Percentiles rank a stretch among this genome's conserved stretches.
phyloP scores from a whole-genome alignment of 2,888 invertebrate genomes.

The Fissipunctia ypsillon region DNA sequence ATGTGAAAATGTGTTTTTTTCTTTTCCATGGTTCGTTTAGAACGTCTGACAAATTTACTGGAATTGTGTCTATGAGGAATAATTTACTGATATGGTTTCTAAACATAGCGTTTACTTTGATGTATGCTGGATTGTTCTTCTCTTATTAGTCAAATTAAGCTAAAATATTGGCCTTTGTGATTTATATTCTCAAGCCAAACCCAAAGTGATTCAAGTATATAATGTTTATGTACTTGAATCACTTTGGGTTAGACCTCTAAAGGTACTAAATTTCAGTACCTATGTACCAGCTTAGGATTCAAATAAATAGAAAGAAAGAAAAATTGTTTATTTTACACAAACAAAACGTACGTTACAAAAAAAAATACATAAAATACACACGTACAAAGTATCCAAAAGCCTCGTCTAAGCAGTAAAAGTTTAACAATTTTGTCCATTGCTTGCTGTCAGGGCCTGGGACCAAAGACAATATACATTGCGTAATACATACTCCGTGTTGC shows the following conservation, averaged over 20 bases:
- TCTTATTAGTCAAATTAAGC: slow-evolving; percentile 20
- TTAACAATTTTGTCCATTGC: too few species aligned
- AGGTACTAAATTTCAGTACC: not conserved
- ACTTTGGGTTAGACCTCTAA: too few species aligned
- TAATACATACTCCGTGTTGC: too few species aligned
- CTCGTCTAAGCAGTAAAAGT: too few species aligned
- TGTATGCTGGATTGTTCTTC: slow-evolving; percentile 3
- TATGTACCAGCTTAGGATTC: not conserved
- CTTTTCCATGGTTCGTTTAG: slow-evolving; percentile 31
- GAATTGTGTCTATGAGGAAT: slow-evolving; percentile 29
- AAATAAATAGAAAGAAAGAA: not conserved
- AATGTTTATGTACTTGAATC: too few species aligned
- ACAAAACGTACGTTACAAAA: too few species aligned
- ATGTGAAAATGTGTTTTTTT: slow-evolving; percentile 45
- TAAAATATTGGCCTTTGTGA: not conserved
- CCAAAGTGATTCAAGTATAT: not conserved
- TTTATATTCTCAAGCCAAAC: not conserved
- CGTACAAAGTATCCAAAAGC: too few species aligned
- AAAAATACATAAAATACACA: too few species aligned
- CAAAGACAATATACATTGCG: too few species aligned
- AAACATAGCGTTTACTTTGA: slow-evolving; percentile 25
- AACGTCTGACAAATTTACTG: slow-evolving; percentile 42
- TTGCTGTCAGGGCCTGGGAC: too few species aligned
- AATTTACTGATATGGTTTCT: slow-evolving; percentile 23
- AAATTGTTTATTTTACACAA: too few species aligned